Evolutionary conservation across 2,797 vertebrate species (phyloP), one percentile per base, ranked within the genome.

Genomic region (Sebastes diaconus): DNA sequence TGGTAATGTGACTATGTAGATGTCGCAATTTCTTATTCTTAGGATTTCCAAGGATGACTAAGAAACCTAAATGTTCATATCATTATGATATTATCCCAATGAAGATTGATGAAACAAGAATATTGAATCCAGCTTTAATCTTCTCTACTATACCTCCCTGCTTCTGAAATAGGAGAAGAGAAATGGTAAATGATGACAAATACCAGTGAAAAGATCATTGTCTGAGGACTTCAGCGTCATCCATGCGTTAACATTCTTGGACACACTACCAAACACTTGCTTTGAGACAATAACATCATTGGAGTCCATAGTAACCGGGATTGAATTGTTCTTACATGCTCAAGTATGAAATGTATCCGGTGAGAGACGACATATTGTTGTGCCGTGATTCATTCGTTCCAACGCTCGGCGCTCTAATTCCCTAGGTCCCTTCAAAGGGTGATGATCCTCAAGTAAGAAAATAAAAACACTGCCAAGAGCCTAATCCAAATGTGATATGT

Each of bases 401-500:
- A 70, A 79, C 7, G 27, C 79, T 27, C 80, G 88, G 85, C 54
- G 58, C 85, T 91, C 81, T 88, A 88, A 93, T 94, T 94, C 90
- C 80, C 81, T 2, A 0, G 63, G 66, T 87, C 59, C 78, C 84
- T 70, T 85, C 59, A 30, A 60, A 79, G 65, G 36, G 73, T 50
- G 85, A 88, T 55, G 65, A 83, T 81, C 50, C 55, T 75, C 70
- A 61, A 61, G 63, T 64, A 46, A 78, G 75, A 83, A 55, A 81
- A 67, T 73, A 76, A 83, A 57, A 83, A 66, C 34, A 11, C 52
- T 74, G 86, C 83, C 90, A 85, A 74, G 67, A 81, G 84, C 61
- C 61, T 87, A 82, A 91, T 93, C 88, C 91, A 87, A 92, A 90
- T 81, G 83, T 86, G 70, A 87, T 83, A 57, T 85, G 87, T 87